Base-by-base conservation (phyloP, 2,797 vertebrate genomes). In the Gymnoscopelus braueri region DNA sequence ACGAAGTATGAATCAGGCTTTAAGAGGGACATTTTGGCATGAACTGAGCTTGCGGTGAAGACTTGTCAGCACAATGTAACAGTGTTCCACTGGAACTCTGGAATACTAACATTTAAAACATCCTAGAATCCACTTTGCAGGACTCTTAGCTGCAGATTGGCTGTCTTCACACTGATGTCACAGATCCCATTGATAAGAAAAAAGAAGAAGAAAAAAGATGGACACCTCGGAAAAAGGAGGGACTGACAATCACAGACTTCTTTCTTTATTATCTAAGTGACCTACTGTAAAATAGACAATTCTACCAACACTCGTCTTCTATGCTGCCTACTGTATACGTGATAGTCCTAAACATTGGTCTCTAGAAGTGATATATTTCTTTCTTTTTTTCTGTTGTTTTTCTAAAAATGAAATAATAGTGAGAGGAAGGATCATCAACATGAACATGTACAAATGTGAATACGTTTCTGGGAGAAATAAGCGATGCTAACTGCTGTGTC, bases 161-260 rank as follows among this genome's bases (percentile, higher is more conserved):
- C 67, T 53, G 50, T 75, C 75, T 63, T 67, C 3, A 14, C 67
- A 57, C 60, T 26, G 26, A 77, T 14, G 77, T 75, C 72, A 83
- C 75, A 52, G 58, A 77, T 75, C 72, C 55, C 9, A 13, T n/a
- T 19, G 65, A 65, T 79, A 26, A 5, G 51, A 63, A 65, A 78
- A 23, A 53, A 53, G 48, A 69, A 64, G n/a, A 13, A 49, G 12
- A 26, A 56, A n/a, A 29, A 26, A 26, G 35, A 71, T 26, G 75
- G 78, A 82, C 78, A 78, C 79, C 83, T 84, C 78, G 62, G 76
- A 84, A 73, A 75, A 59, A 80, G 55, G 84, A 89, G 78, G 83
- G 86, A 88, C 85, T 88, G 91, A 92, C 91, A 92, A 92, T 93
- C 91, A 92, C 84, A 85, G 80, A 92, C 87, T 87, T 87, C 81